phyloP scores from a whole-genome alignment of 2,113 vertebrate species.

The Salvelinus alpinus region DNA sequence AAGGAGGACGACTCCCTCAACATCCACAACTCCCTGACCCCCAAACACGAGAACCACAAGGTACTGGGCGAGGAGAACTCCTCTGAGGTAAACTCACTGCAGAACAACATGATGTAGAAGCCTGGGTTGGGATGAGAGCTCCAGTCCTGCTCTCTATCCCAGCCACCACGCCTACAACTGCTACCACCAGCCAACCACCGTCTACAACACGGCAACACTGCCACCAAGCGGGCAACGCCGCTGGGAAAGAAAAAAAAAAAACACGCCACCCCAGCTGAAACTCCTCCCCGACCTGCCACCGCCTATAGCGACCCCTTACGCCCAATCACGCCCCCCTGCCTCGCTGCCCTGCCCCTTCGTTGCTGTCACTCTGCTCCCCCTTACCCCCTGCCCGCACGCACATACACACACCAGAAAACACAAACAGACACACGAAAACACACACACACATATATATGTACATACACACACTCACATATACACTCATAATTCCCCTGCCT shows the following conservation, averaged over 20 bases:
- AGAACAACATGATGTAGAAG: slow-evolving; percentile 94
- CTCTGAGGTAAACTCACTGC: slow-evolving; percentile 89
- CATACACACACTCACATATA: no score
- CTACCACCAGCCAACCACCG: slow-evolving; percentile 51
- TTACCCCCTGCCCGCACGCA: slow-evolving; percentile 45
- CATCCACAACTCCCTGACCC: slow-evolving; percentile 93
- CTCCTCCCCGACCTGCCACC: slow-evolving; percentile 29
- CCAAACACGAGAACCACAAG: slow-evolving; percentile 89
- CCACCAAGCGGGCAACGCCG: slow-evolving; percentile 53
- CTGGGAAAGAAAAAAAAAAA: slow-evolving; percentile 30
- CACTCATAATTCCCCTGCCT: slow-evolving; percentile 72
- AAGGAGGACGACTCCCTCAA: slow-evolving; percentile 93
- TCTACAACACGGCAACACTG: slow-evolving; percentile 67
- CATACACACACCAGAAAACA: not conserved
- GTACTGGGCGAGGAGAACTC: slow-evolving; percentile 82
- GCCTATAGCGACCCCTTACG: slow-evolving; percentile 28
- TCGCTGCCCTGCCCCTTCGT: slow-evolving; percentile 47
- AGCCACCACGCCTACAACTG: not conserved
- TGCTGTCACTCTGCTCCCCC: slow-evolving; percentile 60
- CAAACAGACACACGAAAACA: no score
- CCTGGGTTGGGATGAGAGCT: slow-evolving; percentile 35
- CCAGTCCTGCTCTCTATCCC: not conserved
- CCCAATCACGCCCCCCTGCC: slow-evolving; percentile 48
- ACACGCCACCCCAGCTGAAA: slow-evolving; percentile 41
- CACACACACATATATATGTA: no score